These are phyloP conservation scores for Arenaria interpres DNA, from an alignment of 2,113 vertebrate genomes.

Conservation along the genomic window DNA sequence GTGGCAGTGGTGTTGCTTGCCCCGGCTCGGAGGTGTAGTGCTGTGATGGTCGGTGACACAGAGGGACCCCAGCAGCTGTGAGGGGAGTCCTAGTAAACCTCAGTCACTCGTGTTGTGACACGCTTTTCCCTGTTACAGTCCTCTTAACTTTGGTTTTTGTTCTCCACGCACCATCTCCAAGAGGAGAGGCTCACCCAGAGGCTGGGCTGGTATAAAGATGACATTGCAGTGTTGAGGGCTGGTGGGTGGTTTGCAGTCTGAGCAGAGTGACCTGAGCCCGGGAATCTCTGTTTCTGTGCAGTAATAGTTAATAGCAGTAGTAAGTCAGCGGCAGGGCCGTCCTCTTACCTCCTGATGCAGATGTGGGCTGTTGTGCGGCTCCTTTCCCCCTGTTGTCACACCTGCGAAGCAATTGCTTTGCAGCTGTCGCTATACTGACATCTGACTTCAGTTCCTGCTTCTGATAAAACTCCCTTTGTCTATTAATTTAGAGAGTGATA, in stretches of 20 bases:
- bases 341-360: neutral
- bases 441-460: conserved; percentile 61
- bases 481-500: conserved; percentile 64
- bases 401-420: conserved; percentile 38
- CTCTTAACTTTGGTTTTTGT: neutral
- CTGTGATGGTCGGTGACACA: neutral
- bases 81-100: neutral
- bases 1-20: neutral
- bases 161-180: neutral
- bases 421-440: conserved; percentile 44
- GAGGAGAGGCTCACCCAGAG: neutral
- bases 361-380: neutral
- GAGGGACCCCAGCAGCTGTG: neutral
- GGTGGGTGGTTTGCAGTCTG: neutral
- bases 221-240: neutral
- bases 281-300: neutral
- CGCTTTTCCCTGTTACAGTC: neutral
- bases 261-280: neutral
- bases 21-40: neutral
- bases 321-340: neutral
- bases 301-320: neutral
- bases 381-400: conserved; percentile 1
- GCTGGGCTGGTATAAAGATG: neutral
- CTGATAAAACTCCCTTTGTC: conserved; percentile 58
- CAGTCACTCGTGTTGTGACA: neutral